A percentile compares a stretch with the other conserved stretches of the same genome.
Conservation (phyloP, 2,113 vertebrate species). For the Lepisosteus osseus region DNA sequence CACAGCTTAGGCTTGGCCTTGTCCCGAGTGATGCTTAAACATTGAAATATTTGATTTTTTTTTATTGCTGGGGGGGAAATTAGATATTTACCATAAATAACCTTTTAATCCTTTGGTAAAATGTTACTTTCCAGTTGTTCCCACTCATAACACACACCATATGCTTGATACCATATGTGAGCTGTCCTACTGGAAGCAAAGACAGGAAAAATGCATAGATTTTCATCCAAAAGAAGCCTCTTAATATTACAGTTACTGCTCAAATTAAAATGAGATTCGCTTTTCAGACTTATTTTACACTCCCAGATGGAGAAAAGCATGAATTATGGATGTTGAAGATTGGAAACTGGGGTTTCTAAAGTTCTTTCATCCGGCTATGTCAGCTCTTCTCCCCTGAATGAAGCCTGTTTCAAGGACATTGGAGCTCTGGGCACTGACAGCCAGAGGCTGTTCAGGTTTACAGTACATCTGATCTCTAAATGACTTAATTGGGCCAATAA, state of each 20-base stretch:
- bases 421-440: too few relatives aligned
- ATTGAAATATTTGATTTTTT: not conserved
- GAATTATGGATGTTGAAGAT: not conserved
- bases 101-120: constrained; percentile 30
- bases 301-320: not conserved
- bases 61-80: constrained; percentile 17
- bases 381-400: not conserved
- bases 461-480: too few relatives aligned
- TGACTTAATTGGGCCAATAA: too few relatives aligned
- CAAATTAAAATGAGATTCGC: constrained; percentile 37
- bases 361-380: too few relatives aligned
- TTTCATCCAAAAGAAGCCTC: constrained; percentile 32
- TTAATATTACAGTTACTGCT: constrained; percentile 39
- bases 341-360: not conserved
- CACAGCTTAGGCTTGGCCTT: constrained; percentile 16
- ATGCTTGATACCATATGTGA: constrained; percentile 38
- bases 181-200: constrained; percentile 19
- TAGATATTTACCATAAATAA: constrained; percentile 27
- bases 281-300: constrained; percentile 32
- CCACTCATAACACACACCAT: constrained; percentile 27
- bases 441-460: too few relatives aligned
- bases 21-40: constrained; percentile 3
- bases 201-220: constrained; percentile 21
- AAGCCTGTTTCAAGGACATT: not conserved
- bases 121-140: constrained; percentile 29